Evolutionary conservation across 2,113 vertebrate genomes (phyloP).

Genomic region (Triplophysa rosa): DNA sequence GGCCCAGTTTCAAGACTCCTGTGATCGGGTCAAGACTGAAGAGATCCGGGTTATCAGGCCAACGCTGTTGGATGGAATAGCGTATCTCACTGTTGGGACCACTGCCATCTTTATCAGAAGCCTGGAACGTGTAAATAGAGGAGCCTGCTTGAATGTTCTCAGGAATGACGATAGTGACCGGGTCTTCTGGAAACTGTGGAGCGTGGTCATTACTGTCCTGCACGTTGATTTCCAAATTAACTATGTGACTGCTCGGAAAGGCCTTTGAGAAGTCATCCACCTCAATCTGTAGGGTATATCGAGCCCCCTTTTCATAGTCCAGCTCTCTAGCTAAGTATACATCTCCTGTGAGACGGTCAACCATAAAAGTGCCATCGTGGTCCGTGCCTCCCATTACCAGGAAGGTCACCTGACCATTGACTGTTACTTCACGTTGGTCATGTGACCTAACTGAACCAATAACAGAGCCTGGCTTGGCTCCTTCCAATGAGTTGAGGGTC

Average conservation of each 20-base stretch:
- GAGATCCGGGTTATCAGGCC: slow-evolving; percentile 69
- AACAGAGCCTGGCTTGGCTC: slow-evolving; percentile 83
- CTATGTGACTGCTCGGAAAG: slow-evolving; percentile 79
- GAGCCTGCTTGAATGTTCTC: slow-evolving; percentile 80
- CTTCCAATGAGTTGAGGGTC: slow-evolving; percentile 82
- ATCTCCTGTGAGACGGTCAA: slow-evolving; percentile 85
- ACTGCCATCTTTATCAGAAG: slow-evolving; percentile 83
- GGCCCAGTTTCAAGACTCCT: slow-evolving; percentile 81
- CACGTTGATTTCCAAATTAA: slow-evolving; percentile 85
- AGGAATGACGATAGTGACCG: slow-evolving; percentile 83
- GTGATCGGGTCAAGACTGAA: slow-evolving; percentile 81
- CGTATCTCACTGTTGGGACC: slow-evolving; percentile 91
- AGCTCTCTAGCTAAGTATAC: slow-evolving; percentile 84
- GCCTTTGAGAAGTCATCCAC: slow-evolving; percentile 78
- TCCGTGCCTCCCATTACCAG: slow-evolving; percentile 85
- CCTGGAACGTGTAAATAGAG: slow-evolving; percentile 89
- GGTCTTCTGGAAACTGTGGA: slow-evolving; percentile 89
- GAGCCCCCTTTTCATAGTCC: slow-evolving; percentile 86
- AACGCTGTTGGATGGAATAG: slow-evolving; percentile 82
- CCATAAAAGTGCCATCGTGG: slow-evolving; percentile 85
- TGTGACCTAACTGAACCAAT: slow-evolving; percentile 79
- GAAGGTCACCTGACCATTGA: slow-evolving; percentile 80
- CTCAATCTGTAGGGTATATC: slow-evolving; percentile 84
- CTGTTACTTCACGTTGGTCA: slow-evolving; percentile 55
- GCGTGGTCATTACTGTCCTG: slow-evolving; percentile 92